phyloP scores from a whole-genome alignment of 2,888 invertebrate species.

The Vanessa cardui region DNA sequence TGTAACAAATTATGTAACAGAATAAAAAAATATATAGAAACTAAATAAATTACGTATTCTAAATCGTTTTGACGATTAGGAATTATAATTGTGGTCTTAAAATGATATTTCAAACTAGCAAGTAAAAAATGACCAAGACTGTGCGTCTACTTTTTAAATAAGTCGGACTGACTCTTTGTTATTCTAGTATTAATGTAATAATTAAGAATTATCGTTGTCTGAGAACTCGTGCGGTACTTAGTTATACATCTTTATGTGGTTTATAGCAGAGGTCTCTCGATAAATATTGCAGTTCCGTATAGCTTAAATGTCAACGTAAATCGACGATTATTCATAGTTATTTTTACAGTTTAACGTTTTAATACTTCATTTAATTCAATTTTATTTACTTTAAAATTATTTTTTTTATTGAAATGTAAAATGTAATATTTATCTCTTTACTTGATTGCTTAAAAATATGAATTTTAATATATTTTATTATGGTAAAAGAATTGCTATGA shows the following conservation, averaged over 20 bases:
- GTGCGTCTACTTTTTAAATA: too few relatives aligned
- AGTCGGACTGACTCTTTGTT: too few relatives aligned
- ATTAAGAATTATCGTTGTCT: not conserved
- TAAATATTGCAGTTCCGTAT: conserved; percentile 38
- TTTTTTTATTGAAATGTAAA: too few relatives aligned
- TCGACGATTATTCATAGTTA: conserved; percentile 7
- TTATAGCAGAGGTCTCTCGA: conserved; percentile 31
- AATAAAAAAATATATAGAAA: not conserved
- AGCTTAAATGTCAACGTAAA: conserved; percentile 36
- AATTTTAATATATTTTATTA: too few relatives aligned
- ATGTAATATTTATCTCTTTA: not conserved
- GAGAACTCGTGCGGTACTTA: not conserved
- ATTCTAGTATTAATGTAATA: not conserved
- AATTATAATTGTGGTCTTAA: too few relatives aligned
- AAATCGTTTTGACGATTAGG: too few relatives aligned
- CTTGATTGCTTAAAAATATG: not conserved
- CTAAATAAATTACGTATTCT: too few relatives aligned
- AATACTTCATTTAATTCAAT: too few relatives aligned
- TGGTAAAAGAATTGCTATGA: not conserved
- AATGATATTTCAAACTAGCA: too few relatives aligned
- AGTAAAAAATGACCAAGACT: too few relatives aligned
- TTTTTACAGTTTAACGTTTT: not conserved
- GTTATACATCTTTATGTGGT: conserved; percentile 16
- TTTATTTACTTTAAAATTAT: too few relatives aligned
- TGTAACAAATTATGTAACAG: conserved; percentile 14